Conservation (phyloP, 2,888 invertebrate genomes). For the Ophion ellenae region DNA sequence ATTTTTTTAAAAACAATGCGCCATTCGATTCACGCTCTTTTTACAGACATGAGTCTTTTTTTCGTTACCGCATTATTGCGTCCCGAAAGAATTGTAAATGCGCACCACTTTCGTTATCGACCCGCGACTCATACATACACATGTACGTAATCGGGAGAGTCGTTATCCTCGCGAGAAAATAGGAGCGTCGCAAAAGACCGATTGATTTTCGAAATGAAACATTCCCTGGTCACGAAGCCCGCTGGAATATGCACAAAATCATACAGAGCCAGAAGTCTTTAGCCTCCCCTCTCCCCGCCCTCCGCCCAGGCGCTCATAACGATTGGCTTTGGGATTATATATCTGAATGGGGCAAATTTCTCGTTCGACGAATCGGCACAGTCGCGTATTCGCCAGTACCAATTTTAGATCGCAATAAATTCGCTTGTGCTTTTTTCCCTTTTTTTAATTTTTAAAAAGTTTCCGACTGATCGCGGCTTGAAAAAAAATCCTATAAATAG, state of each 20-base stretch:
- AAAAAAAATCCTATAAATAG: too few species aligned
- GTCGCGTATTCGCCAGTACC: not conserved
- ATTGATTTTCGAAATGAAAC: slow-evolving; percentile 50
- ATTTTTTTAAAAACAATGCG: too few species aligned
- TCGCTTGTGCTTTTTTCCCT: too few species aligned
- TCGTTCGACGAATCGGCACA: not conserved
- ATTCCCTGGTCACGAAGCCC: slow-evolving; percentile 36
- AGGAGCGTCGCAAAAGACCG: slow-evolving; percentile 24
- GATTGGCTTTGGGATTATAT: too few species aligned
- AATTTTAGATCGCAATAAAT: too few species aligned
- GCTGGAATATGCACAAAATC: not conserved
- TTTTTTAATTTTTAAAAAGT: too few species aligned
- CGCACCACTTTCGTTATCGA: slow-evolving; percentile 1
- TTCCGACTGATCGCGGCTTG: too few species aligned
- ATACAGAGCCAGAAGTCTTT: not conserved
- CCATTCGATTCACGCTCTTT: not conserved
- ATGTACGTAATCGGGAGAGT: not conserved
- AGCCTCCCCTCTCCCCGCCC: too few species aligned
- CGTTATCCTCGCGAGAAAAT: slow-evolving; percentile 34
- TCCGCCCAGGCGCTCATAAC: too few species aligned
- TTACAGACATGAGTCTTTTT: not conserved
- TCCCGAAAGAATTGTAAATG: not conserved
- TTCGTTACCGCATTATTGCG: not conserved
- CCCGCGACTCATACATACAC: not conserved
- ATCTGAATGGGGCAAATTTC: too few species aligned